phyloP scores from a whole-genome alignment of 2,888 invertebrate species.

The Anorthoa munda region DNA sequence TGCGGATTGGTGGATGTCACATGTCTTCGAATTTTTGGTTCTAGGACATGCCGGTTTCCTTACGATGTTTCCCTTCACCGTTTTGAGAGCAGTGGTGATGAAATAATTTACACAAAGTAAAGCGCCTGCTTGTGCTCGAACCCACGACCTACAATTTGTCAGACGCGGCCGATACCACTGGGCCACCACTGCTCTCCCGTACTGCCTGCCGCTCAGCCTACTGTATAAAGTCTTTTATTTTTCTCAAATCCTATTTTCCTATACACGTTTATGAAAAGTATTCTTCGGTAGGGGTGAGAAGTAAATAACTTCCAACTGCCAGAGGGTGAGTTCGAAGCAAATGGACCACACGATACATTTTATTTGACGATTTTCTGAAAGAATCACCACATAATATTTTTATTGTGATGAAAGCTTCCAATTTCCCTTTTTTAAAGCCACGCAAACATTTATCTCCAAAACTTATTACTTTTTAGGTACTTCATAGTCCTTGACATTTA shows the following conservation, averaged over 20 bases:
- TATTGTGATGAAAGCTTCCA: neutral
- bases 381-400: neutral
- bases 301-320: neutral
- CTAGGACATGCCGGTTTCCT: too few relatives aligned
- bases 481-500: slow-evolving; percentile 44
- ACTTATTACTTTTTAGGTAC: neutral
- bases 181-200: too few relatives aligned
- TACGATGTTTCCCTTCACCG: too few relatives aligned
- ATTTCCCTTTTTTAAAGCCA: slow-evolving; percentile 1
- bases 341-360: neutral
- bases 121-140: too few relatives aligned
- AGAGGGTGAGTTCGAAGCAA: neutral
- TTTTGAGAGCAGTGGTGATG: too few relatives aligned
- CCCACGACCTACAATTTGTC: too few relatives aligned
- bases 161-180: too few relatives aligned
- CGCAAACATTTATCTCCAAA: slow-evolving; percentile 13
- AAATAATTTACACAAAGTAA: too few relatives aligned
- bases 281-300: neutral
- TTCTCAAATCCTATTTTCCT: too few relatives aligned
- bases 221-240: neutral
- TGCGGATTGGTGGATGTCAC: too few relatives aligned
- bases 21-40: too few relatives aligned
- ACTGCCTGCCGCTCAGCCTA: too few relatives aligned
- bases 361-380: neutral
- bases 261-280: neutral